Conservation (phyloP, 2,888 invertebrate genomes). For the Hipparchia sbordonii region DNA sequence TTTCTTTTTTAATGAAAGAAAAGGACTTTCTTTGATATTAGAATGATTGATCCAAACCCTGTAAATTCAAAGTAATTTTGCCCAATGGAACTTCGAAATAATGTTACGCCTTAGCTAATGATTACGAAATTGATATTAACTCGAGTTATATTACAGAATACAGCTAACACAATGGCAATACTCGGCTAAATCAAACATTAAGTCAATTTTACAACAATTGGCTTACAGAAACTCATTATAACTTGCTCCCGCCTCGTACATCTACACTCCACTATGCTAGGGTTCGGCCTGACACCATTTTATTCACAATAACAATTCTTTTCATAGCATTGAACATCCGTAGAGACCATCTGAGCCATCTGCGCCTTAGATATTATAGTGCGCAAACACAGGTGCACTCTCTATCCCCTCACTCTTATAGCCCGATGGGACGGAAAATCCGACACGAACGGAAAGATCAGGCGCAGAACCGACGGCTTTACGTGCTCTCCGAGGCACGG, state of each 20-base stretch:
- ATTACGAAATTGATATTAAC: constrained; percentile 31
- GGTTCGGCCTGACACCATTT: background rate
- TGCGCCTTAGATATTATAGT: no score
- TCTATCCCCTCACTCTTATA: no score
- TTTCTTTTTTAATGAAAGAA: background rate
- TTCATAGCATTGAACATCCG: no score
- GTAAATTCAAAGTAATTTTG: background rate
- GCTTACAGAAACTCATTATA: constrained; percentile 64
- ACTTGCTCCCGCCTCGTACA: constrained; percentile 47
- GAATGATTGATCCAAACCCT: background rate
- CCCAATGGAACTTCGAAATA: constrained; percentile 5
- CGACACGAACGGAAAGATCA: no score
- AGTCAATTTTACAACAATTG: constrained; percentile 65
- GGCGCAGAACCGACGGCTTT: no score
- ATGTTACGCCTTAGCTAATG: constrained; percentile 12
- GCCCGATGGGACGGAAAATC: no score
- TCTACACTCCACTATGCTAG: background rate
- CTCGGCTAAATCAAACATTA: constrained; percentile 63
- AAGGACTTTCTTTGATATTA: background rate
- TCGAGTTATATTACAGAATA: constrained; percentile 22
- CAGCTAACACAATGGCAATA: constrained; percentile 44
- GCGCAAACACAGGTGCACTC: no score
- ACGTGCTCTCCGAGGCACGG: no score
- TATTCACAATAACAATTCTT: background rate
- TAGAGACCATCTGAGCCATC: no score